Conservation (phyloP, 2,113 vertebrate species). For the Albula goreensis region DNA sequence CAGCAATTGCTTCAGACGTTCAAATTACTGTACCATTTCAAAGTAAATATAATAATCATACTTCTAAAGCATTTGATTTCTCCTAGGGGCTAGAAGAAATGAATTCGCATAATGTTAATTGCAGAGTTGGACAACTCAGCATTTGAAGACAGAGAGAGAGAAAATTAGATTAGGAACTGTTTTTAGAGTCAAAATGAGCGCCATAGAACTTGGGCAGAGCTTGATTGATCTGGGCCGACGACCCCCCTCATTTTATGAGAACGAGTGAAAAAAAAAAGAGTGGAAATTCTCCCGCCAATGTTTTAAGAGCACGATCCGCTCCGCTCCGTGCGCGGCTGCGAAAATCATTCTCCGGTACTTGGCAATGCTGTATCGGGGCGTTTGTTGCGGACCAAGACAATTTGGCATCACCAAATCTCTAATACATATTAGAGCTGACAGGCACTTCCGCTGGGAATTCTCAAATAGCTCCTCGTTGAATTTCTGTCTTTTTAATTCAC, state of each 20-base stretch:
- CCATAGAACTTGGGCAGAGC: conserved; percentile 20
- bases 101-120: background rate
- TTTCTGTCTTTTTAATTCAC: conserved; percentile 36
- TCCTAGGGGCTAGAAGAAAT: background rate
- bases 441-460: conserved; percentile 29
- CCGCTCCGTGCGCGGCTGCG: conserved; percentile 36
- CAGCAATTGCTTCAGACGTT: background rate
- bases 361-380: conserved; percentile 24
- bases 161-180: background rate
- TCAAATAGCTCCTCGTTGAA: conserved; percentile 43
- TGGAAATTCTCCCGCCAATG: conserved; percentile 53
- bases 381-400: conserved; percentile 44
- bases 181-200: background rate
- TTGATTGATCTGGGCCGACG: background rate
- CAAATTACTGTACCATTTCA: background rate
- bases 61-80: background rate
- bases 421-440: conserved; percentile 44
- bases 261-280: conserved; percentile 41
- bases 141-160: background rate
- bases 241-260: conserved; percentile 43
- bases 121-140: background rate
- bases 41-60: background rate
- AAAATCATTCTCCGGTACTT: conserved; percentile 50
- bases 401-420: conserved; percentile 33
- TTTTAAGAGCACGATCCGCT: conserved; percentile 53